Evolutionary conservation across 2,113 vertebrate species (phyloP).

Genomic region (Heliornis fulica): DNA sequence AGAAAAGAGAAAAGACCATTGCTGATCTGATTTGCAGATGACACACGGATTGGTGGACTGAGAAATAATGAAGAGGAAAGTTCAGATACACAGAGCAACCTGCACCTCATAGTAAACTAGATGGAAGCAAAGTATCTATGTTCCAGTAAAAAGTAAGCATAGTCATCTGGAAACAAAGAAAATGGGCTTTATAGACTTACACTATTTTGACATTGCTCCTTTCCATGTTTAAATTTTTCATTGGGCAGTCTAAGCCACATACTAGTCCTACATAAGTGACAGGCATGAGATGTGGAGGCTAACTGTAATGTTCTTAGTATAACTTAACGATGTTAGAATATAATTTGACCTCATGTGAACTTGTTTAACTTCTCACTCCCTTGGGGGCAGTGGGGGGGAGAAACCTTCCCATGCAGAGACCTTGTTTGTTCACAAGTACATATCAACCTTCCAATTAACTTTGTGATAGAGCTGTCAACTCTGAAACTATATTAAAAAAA

Average conservation of each 20-base stretch:
- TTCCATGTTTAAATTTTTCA: background rate
- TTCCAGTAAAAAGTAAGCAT: background rate
- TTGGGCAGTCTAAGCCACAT: background rate
- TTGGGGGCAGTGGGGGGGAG: background rate
- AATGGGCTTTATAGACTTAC: background rate
- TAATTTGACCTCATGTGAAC: background rate
- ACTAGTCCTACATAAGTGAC: background rate
- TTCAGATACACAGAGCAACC: background rate
- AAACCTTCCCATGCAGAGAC: background rate
- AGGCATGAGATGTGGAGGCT: background rate
- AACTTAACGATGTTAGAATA: background rate
- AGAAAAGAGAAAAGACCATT: slow-evolving; percentile 16
- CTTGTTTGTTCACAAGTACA: background rate
- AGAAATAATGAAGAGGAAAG: slow-evolving; percentile 41
- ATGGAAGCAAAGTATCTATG: background rate
- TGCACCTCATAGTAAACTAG: background rate
- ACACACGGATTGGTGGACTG: slow-evolving; percentile 20
- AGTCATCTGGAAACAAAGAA: background rate
- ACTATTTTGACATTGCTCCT: background rate
- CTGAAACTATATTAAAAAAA: background rate
- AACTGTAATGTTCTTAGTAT: background rate
- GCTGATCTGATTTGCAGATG: slow-evolving; percentile 21
- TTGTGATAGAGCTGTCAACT: background rate
- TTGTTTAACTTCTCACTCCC: background rate
- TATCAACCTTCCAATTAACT: background rate